These are phyloP conservation scores for Dasypogon diadema DNA, from an alignment of 2,888 invertebrate genomes.

Conservation along the genomic window DNA sequence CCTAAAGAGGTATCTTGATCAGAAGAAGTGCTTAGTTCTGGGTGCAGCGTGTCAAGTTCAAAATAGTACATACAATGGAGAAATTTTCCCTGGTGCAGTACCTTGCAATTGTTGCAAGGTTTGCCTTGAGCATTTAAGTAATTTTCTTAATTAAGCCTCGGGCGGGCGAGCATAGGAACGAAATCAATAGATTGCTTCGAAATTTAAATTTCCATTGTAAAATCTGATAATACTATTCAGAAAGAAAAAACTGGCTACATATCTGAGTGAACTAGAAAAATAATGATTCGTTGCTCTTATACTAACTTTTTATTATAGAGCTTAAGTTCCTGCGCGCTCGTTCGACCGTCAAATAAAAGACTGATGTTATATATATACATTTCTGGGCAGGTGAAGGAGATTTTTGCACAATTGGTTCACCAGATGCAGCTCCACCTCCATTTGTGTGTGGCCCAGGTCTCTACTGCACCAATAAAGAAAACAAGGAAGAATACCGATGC, in stretches of 20 bases:
- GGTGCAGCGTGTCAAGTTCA: conserved; percentile 70
- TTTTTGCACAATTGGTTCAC: conserved; percentile 70
- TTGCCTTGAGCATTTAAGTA: conserved; percentile 14
- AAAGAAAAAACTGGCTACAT: too few relatives aligned
- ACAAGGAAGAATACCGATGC: conserved; percentile 66
- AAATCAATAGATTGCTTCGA: too few relatives aligned
- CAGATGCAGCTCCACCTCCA: conserved; percentile 71
- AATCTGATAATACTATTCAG: too few relatives aligned
- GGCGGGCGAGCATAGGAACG: too few relatives aligned
- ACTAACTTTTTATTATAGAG: not conserved
- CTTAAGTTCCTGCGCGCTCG: too few relatives aligned
- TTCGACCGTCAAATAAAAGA: too few relatives aligned
- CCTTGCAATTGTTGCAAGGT: conserved; percentile 74
- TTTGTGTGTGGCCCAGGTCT: conserved; percentile 73
- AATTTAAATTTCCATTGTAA: too few relatives aligned
- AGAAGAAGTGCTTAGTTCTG: conserved; percentile 66
- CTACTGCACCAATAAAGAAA: conserved; percentile 48
- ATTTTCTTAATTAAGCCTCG: not conserved
- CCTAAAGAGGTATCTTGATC: conserved; percentile 60
- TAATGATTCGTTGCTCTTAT: too few relatives aligned
- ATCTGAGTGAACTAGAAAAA: too few relatives aligned
- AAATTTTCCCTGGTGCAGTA: conserved; percentile 72
- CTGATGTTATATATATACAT: too few relatives aligned
- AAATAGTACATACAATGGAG: conserved; percentile 72
- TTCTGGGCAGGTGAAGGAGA: conserved; percentile 69